Evolutionary conservation across 2,888 invertebrate genomes (phyloP), one percentile per base, ranked within the genome.

Genomic region (Sinhomidia bicolor): DNA sequence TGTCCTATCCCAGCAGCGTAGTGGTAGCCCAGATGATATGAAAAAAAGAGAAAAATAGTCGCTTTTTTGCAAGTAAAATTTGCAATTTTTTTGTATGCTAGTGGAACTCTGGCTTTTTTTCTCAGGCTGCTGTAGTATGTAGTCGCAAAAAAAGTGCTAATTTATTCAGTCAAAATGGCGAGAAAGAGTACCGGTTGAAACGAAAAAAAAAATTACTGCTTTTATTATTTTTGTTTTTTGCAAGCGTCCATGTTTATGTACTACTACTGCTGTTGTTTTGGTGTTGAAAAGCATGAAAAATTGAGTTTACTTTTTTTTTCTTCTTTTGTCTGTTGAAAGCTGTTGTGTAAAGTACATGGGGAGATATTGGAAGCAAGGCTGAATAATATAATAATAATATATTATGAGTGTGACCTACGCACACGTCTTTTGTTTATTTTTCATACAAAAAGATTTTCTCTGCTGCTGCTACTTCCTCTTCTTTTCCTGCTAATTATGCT

Each of bases 401-500:
- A 65, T 5, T 29, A 65, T 32, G 17, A 1, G 29, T n/a, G n/a
- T 82, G 82, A 82, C 82, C 82, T 82, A 82, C 71, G 44, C 9
- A 44, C 51, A 71, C 26, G 71, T 23, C 68, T 32, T 26, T 81
- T 68, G 47, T 65, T 26, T 47, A 20, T 65, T 26, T 14, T 71
- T 41, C 17, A n/a, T 65, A 32, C 60, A 26, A 60, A 26, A 29
- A 9, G 12, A 23, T 60, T 60, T 60, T 17, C 10, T n/a, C 20
- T 68, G 17, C 17, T 41, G 9, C 20, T 79, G 20, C 36, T 79
- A n/a, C 14, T 57, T 26, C 20, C 23, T 10, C 60, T 71, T 44
- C 12, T 54, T 26, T 12, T 41, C 17, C 36, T n/a, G 65, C 76
- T 85, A 78, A 85, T 85, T 85, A 85, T 47, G 47, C 29, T 78